phyloP scores from a whole-genome alignment of 2,797 vertebrate species.

The Myotis daubentonii region DNA sequence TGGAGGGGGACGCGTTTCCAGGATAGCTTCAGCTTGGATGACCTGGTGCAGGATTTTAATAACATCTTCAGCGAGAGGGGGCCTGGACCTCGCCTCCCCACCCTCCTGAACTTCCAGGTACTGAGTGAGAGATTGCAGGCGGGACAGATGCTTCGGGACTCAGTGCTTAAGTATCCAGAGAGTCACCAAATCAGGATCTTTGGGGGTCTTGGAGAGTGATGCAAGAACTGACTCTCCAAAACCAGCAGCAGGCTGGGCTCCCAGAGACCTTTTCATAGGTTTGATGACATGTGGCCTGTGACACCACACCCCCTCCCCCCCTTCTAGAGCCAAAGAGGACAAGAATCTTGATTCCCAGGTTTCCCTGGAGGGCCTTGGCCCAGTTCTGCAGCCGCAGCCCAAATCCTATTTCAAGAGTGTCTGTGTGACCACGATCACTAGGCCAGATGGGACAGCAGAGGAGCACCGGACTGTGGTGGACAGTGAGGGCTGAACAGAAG shows the following conservation, averaged over 20 bases:
- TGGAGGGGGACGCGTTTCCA: constrained; percentile 86
- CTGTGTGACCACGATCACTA: constrained; percentile 92
- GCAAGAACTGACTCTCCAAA: background rate
- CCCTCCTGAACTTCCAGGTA: constrained; percentile 83
- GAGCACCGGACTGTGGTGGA: constrained; percentile 92
- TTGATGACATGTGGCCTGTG: constrained; percentile 53
- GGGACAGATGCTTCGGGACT: constrained; percentile 89
- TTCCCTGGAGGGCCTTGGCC: constrained; percentile 89
- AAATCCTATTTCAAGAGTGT: constrained; percentile 90
- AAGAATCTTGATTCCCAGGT: constrained; percentile 92
- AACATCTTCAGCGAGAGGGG: constrained; percentile 88
- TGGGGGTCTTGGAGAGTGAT: background rate
- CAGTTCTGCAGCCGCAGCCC: constrained; percentile 87
- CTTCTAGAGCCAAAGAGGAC: constrained; percentile 79
- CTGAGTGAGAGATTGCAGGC: constrained; percentile 68
- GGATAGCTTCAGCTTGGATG: constrained; percentile 88
- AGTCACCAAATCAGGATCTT: constrained; percentile 39
- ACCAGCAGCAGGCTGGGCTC: constrained; percentile 34
- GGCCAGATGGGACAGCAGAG: constrained; percentile 92
- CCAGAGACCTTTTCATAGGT: constrained; percentile 75
- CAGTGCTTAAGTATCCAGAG: constrained; percentile 92
- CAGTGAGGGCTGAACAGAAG: constrained; percentile 89
- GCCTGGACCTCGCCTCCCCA: constrained; percentile 80
- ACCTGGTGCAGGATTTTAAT: constrained; percentile 91
- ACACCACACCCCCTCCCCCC: background rate